Base-by-base conservation (phyloP, 1,140 invertebrate genomes). In the Drosophila ananassae region DNA sequence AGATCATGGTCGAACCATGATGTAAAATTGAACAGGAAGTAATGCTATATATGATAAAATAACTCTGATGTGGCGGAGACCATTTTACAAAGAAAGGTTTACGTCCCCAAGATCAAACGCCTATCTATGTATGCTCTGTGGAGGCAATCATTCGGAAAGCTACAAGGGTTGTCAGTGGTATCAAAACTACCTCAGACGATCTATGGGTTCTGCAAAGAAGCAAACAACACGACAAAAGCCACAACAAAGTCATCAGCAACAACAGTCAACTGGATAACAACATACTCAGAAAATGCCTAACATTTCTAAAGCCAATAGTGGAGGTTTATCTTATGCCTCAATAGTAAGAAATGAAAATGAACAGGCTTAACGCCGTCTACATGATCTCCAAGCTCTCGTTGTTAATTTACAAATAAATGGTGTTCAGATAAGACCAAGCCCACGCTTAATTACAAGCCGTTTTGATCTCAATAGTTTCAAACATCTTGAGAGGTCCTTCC, bases 91-190 rank as follows among this genome's bases (percentile, higher is more conserved):
- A 37, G 34, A 5, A 37, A 37, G 2, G 34, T 10, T 5, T 37
- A 37, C 39, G 39, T n/a, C n/a, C 39, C 3, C 39, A 41, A 41
- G 39, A 13, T 13, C 4, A 17, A 46, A 2, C 13, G 41, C 41
- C 41, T 17, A 13, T n/a, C n/a, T 44, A n/a, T n/a, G 41, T 21
- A 17, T 17, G 4, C 17, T 22, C 41, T 41, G 39, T 8, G n/a
- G 13, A 17, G 13, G 41, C 2, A 44, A 8, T 21, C 53, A 62
- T 46, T 39, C 21, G 5, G 53, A 34, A 12, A 52, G 30, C 24
- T 69, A 55, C 17, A 69, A 69, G 3, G 58, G 66, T 25, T 69
- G 34, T 34, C 25, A 69, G n/a, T 56, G 46, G 47, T 69, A 56
- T 9, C 57, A 56, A 6, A 47, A 57, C 8, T 61, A 44, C 10